Evolutionary conservation across 2,113 vertebrate genomes (phyloP).

Genomic region (Pachyramphus minor): DNA sequence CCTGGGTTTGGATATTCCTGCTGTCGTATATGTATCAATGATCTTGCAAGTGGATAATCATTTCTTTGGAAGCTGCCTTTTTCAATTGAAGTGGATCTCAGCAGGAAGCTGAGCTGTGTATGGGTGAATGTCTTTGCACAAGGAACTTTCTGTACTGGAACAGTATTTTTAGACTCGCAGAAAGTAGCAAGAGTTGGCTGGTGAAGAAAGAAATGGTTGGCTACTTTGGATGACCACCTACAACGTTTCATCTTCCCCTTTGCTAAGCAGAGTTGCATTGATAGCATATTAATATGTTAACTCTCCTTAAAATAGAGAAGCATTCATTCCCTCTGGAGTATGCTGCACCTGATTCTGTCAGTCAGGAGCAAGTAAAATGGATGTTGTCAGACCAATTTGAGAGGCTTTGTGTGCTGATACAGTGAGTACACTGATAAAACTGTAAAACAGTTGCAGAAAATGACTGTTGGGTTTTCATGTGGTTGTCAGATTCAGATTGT

Average conservation of each 20-base stretch:
- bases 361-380: conserved; percentile 26
- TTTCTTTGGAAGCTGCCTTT: not conserved
- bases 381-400: not conserved
- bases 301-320: conserved; percentile 42
- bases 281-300: conserved; percentile 12
- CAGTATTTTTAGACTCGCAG: not conserved
- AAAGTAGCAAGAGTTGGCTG: not conserved
- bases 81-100: not conserved
- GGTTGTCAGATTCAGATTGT: not conserved
- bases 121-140: not conserved
- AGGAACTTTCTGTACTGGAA: not conserved
- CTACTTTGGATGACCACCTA: not conserved
- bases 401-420: not conserved
- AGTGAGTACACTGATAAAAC: not conserved
- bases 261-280: not conserved
- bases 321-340: not conserved
- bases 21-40: not conserved
- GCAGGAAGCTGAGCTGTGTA: not conserved
- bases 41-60: not conserved
- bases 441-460: not conserved
- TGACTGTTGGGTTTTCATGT: not conserved
- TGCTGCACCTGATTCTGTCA: conserved; percentile 59
- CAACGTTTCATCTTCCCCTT: not conserved
- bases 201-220: not conserved
- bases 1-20: not conserved